phyloP scores from a whole-genome alignment of 1,140 invertebrate species.

The Trinorchestia longiramus region DNA sequence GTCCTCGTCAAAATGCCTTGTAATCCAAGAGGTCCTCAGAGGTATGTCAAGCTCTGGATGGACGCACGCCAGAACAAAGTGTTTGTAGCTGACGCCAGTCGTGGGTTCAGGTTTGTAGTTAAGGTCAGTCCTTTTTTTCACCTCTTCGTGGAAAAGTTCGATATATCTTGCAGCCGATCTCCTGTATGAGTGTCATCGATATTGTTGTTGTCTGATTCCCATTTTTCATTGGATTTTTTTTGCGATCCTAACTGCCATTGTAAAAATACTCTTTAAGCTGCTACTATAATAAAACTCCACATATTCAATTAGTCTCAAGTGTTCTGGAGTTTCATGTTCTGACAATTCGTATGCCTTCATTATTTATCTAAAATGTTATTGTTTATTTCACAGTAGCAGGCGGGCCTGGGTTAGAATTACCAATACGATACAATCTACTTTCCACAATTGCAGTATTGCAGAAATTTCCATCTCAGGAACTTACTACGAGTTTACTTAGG shows the following conservation, averaged over 20 bases:
- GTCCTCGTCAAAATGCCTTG: background rate
- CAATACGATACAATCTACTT: too few relatives aligned
- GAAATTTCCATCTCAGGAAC: too few relatives aligned
- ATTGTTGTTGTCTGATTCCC: background rate
- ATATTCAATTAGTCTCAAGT: background rate
- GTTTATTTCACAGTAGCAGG: too few relatives aligned
- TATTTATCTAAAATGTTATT: too few relatives aligned
- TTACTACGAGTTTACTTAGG: too few relatives aligned
- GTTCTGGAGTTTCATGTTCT: background rate
- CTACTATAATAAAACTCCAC: background rate
- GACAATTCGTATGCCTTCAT: too few relatives aligned
- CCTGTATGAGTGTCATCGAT: background rate
- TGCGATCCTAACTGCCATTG: background rate
- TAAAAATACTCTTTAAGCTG: background rate
- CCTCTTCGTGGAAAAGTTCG: background rate
- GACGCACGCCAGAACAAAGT: background rate
- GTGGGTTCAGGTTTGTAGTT: background rate
- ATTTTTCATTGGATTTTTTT: background rate
- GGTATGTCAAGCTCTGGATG: background rate
- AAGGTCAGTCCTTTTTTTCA: background rate
- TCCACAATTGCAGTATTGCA: too few relatives aligned
- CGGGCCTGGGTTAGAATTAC: too few relatives aligned
- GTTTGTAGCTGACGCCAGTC: background rate
- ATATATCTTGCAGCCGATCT: background rate
- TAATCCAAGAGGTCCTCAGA: background rate